Conservation (phyloP, 2,888 invertebrate genomes). For the Epirrhoe alternata region DNA sequence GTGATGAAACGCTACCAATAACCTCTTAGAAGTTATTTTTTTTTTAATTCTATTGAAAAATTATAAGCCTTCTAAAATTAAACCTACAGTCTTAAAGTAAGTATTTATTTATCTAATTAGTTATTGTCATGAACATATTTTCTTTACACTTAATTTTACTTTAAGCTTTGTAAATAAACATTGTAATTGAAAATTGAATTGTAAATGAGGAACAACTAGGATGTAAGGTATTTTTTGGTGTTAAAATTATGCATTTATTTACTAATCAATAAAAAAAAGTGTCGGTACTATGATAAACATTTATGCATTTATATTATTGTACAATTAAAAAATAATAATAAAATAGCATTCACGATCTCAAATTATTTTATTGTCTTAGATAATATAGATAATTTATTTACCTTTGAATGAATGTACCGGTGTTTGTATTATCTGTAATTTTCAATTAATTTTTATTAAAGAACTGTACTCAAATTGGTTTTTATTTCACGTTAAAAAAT, state of each 20-base stretch:
- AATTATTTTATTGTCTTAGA: not conserved
- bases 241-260: not conserved
- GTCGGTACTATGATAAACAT: constrained; percentile 6
- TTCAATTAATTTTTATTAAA: constrained; percentile 74
- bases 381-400: constrained; percentile 10
- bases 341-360: not conserved
- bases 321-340: not conserved
- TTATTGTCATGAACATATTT: too few relatives aligned
- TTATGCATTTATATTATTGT: not conserved
- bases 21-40: not conserved
- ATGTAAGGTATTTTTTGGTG: constrained; percentile 53
- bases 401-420: constrained; percentile 54
- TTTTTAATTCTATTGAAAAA: not conserved
- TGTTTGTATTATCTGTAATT: constrained; percentile 66
- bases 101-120: not conserved
- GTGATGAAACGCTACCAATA: constrained; percentile 4
- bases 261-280: not conserved
- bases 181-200: constrained; percentile 23
- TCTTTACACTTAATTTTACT: not conserved
- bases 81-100: not conserved
- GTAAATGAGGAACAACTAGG: constrained; percentile 82
- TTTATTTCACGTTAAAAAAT: constrained; percentile 28
- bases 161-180: constrained; percentile 21
- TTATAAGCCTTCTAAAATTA: not conserved
- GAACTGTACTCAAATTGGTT: constrained; percentile 58